phyloP scores from a whole-genome alignment of 1,140 invertebrate genomes.

The Globodera rostochiensis region DNA sequence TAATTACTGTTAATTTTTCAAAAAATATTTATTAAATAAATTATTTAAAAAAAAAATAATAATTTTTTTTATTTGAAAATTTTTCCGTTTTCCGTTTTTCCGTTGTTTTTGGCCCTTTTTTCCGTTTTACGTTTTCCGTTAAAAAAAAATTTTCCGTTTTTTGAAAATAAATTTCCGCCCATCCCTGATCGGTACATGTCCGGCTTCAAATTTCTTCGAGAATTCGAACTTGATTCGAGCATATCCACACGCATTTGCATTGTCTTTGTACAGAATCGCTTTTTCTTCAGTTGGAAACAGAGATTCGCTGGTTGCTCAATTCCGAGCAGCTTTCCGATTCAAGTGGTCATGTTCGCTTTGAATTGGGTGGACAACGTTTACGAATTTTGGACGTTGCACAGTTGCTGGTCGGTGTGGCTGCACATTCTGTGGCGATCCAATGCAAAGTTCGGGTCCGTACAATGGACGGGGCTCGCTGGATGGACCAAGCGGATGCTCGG shows the following conservation, averaged over 20 bases:
- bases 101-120: too few species aligned
- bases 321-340: neutral
- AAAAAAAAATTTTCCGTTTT: too few species aligned
- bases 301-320: conserved; percentile 1
- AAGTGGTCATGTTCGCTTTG: neutral
- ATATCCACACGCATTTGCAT: neutral
- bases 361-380: neutral
- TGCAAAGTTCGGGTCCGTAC: neutral
- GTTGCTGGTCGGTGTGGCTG: neutral
- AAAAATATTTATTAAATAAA: too few species aligned
- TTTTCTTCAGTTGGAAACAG: neutral
- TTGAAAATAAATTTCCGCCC: too few species aligned
- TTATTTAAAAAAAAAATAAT: too few species aligned
- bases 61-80: too few species aligned
- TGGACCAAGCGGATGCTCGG: conserved; percentile 6
- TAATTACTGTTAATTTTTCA: too few species aligned
- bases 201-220: neutral
- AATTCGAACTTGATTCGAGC: neutral
- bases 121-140: too few species aligned
- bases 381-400: neutral
- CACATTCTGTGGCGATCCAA: neutral
- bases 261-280: neutral
- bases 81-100: too few species aligned
- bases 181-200: too few species aligned
- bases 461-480: neutral